Base-by-base conservation (phyloP, 2,888 invertebrate species). In the Diarsia mendica region DNA sequence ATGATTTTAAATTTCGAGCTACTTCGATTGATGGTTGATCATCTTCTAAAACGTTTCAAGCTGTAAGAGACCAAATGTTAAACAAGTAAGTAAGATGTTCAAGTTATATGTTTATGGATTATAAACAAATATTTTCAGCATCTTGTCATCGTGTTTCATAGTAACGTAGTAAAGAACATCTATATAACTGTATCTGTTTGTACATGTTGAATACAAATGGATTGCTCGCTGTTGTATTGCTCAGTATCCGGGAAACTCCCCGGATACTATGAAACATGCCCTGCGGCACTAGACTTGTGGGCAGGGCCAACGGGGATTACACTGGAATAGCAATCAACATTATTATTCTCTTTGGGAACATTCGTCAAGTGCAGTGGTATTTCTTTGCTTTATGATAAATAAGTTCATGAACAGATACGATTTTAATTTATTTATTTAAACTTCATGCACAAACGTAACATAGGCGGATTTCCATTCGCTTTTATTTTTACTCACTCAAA, bases 211-310 rank as follows among this genome's bases (percentile, higher is more conserved):
- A 64, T 80, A 80, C 49, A 80, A 72, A 67, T 60, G 44, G 49
- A 63, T 75, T 79, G 44, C 58, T 49, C 9, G 71, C 18, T 60
- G 83, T 79, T 63, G 75, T 75, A 79, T 77, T 79, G 72, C 72
- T 80, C 55, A 63, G 86, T 72, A 83, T 82, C 79, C 82, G 77
- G 80, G 77, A 71, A 63, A 74, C 78, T 74, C 78, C 78, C 71
- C 86, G 78, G 71, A 79, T 65, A 75, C 79, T 23, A 51, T 28
- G 55, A 53, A 84, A 77, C 82, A 83, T 82, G 86, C 80, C 86
- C 82, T 69, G 66, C 51, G 82, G 82, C 83, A 51, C 53, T 49
- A 82, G 78, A 80, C 68, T 66, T 53, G 84, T 53, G 77, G 79
- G 77, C 72, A 58, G 86, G 70, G 67, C 77, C 77, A 77, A 61